Percentiles rank a stretch among this genome's conserved stretches.
phyloP scores from a whole-genome alignment of 2,797 vertebrate genomes.

The Antrozous pallidus region DNA sequence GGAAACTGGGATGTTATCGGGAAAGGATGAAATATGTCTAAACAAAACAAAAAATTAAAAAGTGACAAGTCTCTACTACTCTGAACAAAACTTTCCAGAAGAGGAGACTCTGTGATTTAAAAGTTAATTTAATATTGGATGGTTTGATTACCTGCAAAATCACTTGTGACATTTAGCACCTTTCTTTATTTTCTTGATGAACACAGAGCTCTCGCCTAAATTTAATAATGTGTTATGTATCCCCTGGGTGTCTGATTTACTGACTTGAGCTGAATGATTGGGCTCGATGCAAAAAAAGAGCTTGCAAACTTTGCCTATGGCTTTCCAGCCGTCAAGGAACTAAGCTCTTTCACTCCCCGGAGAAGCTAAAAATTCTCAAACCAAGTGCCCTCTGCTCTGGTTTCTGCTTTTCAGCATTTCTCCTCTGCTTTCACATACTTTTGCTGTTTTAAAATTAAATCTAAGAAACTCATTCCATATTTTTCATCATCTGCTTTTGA shows the following conservation, averaged over 20 bases:
- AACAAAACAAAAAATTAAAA: neutral
- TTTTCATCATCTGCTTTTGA: constrained; percentile 75
- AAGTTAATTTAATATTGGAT: constrained; percentile 41
- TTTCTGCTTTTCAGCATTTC: constrained; percentile 74
- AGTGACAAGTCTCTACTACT: neutral
- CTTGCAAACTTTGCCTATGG: constrained; percentile 37
- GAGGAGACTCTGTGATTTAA: neutral
- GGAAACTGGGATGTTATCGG: neutral
- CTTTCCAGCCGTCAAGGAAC: constrained; percentile 41
- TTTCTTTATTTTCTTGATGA: constrained; percentile 62
- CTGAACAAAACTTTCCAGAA: neutral
- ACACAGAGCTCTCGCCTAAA: constrained; percentile 41
- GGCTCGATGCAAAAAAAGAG: constrained; percentile 26
- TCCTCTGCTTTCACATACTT: constrained; percentile 72
- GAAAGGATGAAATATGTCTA: neutral
- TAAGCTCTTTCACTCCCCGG: constrained; percentile 67
- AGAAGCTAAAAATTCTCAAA: constrained; percentile 68
- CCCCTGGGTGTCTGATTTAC: constrained; percentile 53
- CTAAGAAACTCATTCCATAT: constrained; percentile 78
- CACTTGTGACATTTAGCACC: constrained; percentile 31
- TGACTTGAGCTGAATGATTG: constrained; percentile 47
- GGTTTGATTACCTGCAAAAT: constrained; percentile 32
- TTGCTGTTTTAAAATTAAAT: constrained; percentile 76
- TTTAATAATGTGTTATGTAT: constrained; percentile 65
- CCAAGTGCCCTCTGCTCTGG: constrained; percentile 61